These are phyloP conservation scores for Mesochorus sp. DNA, from an alignment of 2,888 invertebrate species.

Conservation along the genomic window DNA sequence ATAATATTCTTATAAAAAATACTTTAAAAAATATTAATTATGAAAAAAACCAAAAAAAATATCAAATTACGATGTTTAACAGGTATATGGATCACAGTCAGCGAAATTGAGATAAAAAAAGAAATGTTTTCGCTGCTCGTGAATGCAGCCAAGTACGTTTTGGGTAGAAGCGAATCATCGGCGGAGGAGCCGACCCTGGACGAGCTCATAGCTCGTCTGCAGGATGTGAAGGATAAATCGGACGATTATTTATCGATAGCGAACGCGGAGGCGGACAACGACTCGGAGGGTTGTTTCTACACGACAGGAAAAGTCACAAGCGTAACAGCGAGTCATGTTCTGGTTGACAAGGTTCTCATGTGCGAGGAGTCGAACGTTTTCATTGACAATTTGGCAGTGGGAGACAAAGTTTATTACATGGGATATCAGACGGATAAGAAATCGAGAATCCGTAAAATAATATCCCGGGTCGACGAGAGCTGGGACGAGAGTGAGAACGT, in stretches of 20 bases:
- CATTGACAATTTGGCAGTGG: constrained; percentile 81
- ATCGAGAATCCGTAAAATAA: constrained; percentile 84
- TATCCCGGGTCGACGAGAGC: constrained; percentile 82
- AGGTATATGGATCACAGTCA: constrained; percentile 66
- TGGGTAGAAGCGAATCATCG: constrained; percentile 37
- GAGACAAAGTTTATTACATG: constrained; percentile 85
- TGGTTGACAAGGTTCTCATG: constrained; percentile 85
- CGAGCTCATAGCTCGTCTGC: constrained; percentile 65
- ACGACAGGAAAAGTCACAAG: constrained; percentile 85
- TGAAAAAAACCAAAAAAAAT: not conserved
- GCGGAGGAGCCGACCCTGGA: constrained; percentile 65
- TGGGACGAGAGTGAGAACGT: constrained; percentile 70
- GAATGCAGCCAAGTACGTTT: constrained; percentile 69
- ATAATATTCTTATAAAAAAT: no score
- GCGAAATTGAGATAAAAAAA: constrained; percentile 50
- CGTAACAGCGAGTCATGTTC: constrained; percentile 82
- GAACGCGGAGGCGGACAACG: constrained; percentile 33
- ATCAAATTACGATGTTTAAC: not conserved
- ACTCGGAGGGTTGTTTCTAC: constrained; percentile 69
- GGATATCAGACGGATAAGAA: constrained; percentile 82
- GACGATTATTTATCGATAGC: constrained; percentile 3
- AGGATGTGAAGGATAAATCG: constrained; percentile 50
- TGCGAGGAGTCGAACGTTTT: constrained; percentile 82
- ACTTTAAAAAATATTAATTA: not conserved
- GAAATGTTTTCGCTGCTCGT: constrained; percentile 83